Base-by-base conservation (phyloP, 2,113 vertebrate species). In the Zosterops borbonicus region DNA sequence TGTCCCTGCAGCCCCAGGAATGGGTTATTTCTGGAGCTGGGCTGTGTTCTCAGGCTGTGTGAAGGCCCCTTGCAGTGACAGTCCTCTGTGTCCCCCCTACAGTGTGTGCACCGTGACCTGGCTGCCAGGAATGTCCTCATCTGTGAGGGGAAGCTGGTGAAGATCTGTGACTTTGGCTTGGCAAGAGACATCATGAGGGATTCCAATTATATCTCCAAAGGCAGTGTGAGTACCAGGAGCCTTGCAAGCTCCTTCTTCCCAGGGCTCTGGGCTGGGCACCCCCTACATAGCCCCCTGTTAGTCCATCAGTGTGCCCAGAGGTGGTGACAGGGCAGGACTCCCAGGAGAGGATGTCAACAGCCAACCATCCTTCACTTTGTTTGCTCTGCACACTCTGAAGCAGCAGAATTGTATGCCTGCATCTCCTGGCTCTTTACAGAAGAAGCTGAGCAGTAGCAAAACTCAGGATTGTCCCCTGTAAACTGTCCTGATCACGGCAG, bases 201-300 rank as follows among this genome's bases (percentile, higher is more conserved):
- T 93, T 99, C 99, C 29, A 99, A 99, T 97, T 99, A 99, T 82
- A 99, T 99, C 96, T 99, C 99, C 87, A 99, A 99, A 98, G 99
- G 99, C 98, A 99, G 98, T 0, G 99, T 99, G 95, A 99, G 99
- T 98, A 69, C 37, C 53, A 29, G 33, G 49, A 89, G 44, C 39
- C 0, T 0, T 71, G 27, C 39, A 59, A 64, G 20, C 6, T 25
- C 35, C 39, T 77, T 86, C 33, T 46, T 85, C 42, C 46, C 1
- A 0, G 18, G 15, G 3, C 16, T 83, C 8, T 79, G 62, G 31
- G 31, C 31, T 41, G 82, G 64, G 28, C 11, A 53, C 2, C 4
- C 12, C 8, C 11, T 41, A 3, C 10, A 13, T 2, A 6, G 1
- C 12, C 11, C 25, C 4, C 22, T 70, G 21, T 17, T 50, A 46